These are phyloP conservation scores for Tympanuchus pallidicinctus DNA, from an alignment of 2,113 vertebrate genomes.

Conservation along the genomic window DNA sequence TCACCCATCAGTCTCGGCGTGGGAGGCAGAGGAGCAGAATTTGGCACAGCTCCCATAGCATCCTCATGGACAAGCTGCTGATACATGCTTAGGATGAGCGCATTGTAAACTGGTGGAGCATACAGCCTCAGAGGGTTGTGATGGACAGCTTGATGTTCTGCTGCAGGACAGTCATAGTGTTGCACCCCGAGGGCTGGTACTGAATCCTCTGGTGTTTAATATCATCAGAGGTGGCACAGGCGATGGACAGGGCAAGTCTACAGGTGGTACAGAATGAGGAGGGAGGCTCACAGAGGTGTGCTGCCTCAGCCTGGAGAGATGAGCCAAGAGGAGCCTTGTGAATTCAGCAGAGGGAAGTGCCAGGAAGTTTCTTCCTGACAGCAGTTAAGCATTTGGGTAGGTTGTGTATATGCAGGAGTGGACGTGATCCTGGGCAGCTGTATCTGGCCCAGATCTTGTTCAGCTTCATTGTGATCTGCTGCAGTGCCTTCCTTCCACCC, in stretches of 20 bases:
- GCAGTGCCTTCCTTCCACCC: no score
- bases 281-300: neutral
- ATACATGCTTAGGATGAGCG: neutral
- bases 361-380: no score
- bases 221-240: neutral
- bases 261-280: neutral
- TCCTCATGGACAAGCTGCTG: no score
- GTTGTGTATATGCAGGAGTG: neutral
- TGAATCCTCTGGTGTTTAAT: neutral
- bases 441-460: neutral
- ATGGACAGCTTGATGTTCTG: neutral
- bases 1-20: no score
- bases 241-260: neutral
- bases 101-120: accelerated
- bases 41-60: no score
- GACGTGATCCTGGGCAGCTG: accelerated
- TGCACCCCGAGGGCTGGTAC: neutral
- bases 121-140: neutral
- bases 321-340: no score
- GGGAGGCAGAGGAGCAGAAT: neutral
- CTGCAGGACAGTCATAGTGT: neutral
- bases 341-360: no score
- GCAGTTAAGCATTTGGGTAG: neutral
- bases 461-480: neutral
- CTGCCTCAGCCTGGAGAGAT: no score